Conservation (phyloP, 2,888 invertebrate species). For the Bimastos eiseni region DNA sequence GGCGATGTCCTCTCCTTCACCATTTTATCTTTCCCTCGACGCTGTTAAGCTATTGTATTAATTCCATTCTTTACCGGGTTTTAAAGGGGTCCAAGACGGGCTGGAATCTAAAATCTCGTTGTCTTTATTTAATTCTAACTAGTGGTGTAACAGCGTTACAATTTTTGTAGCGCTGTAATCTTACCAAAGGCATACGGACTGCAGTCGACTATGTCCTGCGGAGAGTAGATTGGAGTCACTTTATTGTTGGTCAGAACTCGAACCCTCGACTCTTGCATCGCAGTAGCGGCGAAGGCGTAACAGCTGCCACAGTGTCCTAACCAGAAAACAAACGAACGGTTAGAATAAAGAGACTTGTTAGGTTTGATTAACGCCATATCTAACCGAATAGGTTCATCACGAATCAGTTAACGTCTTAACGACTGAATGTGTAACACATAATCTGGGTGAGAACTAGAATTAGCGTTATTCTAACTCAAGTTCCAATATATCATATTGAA, state of each 20-base stretch:
- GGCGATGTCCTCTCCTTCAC: too few species aligned
- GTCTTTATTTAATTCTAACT: not conserved
- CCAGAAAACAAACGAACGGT: not conserved
- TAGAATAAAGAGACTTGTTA: not conserved
- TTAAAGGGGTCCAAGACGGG: not conserved
- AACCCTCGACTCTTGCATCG: slow-evolving; percentile 63
- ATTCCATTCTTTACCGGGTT: too few species aligned
- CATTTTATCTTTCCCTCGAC: too few species aligned
- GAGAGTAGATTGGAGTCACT: slow-evolving; percentile 44
- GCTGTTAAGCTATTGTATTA: too few species aligned
- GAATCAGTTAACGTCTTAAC: not conserved
- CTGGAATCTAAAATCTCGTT: not conserved
- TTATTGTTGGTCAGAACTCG: slow-evolving; percentile 63
- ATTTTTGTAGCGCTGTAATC: not conserved
- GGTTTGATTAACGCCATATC: not conserved
- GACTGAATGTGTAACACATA: too few species aligned
- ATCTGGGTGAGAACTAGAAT: too few species aligned
- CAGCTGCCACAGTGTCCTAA: slow-evolving; percentile 64
- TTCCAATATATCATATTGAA: too few species aligned
- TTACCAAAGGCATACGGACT: slow-evolving; percentile 58
- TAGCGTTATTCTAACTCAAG: too few species aligned
- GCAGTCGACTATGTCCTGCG: not conserved
- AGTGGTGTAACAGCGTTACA: not conserved
- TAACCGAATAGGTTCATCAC: not conserved
- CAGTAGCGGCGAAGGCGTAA: slow-evolving; percentile 65